phyloP scores from a whole-genome alignment of 1,140 invertebrate species.

The Diabrotica virgifera region DNA sequence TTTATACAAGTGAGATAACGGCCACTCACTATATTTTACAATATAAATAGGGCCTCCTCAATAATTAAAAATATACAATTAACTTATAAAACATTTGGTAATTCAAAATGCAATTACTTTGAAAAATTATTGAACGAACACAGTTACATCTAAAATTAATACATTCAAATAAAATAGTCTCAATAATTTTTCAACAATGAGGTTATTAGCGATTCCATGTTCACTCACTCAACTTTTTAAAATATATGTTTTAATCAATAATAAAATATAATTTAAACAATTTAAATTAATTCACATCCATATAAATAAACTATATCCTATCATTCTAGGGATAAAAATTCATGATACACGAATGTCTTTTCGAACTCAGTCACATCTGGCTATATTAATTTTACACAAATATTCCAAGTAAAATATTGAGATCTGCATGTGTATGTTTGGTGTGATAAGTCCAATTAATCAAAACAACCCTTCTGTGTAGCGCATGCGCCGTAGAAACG shows the following conservation, averaged over 20 bases:
- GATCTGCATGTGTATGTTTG: too few species aligned
- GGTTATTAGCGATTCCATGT: constrained; percentile 16
- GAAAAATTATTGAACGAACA: constrained; percentile 19
- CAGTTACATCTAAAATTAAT: background rate
- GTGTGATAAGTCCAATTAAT: too few species aligned
- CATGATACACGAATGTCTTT: too few species aligned
- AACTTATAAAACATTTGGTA: constrained; percentile 23
- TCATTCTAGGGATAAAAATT: too few species aligned
- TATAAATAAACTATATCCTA: background rate
- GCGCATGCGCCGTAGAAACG: too few species aligned
- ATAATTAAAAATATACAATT: constrained; percentile 13
- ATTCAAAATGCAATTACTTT: constrained; percentile 19
- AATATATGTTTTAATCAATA: background rate
- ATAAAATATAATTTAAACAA: background rate
- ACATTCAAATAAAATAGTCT: constrained; percentile 20
- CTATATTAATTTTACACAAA: too few species aligned
- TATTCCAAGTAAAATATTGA: too few species aligned
- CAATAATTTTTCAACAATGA: constrained; percentile 31
- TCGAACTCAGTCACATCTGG: too few species aligned
- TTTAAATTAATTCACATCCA: background rate
- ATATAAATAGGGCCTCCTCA: background rate
- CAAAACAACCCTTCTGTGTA: too few species aligned
- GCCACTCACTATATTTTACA: background rate
- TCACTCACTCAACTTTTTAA: constrained; percentile 12
- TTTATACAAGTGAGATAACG: constrained; percentile 1